These are phyloP conservation scores for Leguminivora glycinivorella DNA, from an alignment of 1,140 invertebrate genomes.

Conservation along the genomic window DNA sequence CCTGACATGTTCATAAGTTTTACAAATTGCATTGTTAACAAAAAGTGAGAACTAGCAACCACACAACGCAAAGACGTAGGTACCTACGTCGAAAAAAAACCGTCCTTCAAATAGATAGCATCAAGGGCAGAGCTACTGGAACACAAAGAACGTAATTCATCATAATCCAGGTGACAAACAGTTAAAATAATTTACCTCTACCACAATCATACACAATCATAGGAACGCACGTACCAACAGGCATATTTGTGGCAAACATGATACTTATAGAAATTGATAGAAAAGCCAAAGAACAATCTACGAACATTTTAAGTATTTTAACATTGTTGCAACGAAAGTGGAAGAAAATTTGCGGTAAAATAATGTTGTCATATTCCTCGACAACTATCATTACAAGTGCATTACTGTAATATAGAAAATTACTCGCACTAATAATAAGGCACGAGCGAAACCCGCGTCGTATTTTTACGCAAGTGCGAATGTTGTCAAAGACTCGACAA, in stretches of 20 bases:
- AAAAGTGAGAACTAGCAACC: not conserved
- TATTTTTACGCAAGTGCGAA: slow-evolving; percentile 22
- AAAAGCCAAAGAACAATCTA: not conserved
- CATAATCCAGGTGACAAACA: not conserved
- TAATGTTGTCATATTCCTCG: not conserved
- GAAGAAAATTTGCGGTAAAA: not conserved
- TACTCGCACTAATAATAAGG: slow-evolving; percentile 9
- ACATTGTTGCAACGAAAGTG: not conserved
- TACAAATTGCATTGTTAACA: not conserved
- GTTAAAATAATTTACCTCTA: not conserved
- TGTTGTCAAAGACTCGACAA: not conserved
- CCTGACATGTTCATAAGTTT: no score
- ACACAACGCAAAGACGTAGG: not conserved
- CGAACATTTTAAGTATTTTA: not conserved
- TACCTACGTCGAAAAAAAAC: not conserved
- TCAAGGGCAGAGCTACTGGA: not conserved
- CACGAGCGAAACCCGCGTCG: not conserved
- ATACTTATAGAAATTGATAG: not conserved
- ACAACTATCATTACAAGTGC: not conserved
- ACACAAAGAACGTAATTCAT: not conserved
- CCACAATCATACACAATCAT: not conserved
- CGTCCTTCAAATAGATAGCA: not conserved
- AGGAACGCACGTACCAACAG: not conserved
- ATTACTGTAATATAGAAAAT: slow-evolving; percentile 2
- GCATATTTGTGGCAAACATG: not conserved